Evolutionary conservation across 2,888 invertebrate species (phyloP).

Genomic region (Drosophila peninsularis): DNA sequence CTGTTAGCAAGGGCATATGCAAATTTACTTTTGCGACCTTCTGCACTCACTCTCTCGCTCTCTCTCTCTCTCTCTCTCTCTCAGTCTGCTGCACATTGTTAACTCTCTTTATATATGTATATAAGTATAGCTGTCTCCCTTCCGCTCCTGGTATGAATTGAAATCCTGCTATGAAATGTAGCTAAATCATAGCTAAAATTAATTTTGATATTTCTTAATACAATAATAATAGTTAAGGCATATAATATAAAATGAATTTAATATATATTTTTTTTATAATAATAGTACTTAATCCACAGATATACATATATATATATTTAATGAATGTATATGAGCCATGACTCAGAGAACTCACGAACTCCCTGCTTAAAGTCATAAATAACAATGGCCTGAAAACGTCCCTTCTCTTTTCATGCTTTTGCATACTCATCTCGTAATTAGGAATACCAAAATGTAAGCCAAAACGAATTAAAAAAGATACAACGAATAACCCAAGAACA

Average conservation of each 20-base stretch:
- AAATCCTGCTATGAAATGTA: neutral
- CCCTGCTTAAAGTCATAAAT: slow-evolving; percentile 13
- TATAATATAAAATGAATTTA: no score
- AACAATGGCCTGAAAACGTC: slow-evolving; percentile 42
- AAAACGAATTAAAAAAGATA: slow-evolving; percentile 22
- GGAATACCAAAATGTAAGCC: slow-evolving; percentile 29
- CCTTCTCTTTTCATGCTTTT: slow-evolving; percentile 38
- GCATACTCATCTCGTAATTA: slow-evolving; percentile 43
- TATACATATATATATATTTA: neutral
- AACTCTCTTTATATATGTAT: neutral
- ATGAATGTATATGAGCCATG: slow-evolving; percentile 3
- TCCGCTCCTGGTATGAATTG: neutral
- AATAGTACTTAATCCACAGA: slow-evolving; percentile 1
- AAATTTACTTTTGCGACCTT: slow-evolving; percentile 52
- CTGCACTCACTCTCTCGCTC: slow-evolving; percentile 21
- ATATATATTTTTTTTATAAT: neutral
- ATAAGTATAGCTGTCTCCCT: neutral
- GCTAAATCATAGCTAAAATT: neutral
- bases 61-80: neutral
- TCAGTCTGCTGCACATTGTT: neutral
- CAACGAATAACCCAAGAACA: slow-evolving; percentile 11
- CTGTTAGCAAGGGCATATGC: slow-evolving; percentile 65
- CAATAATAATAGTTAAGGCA: slow-evolving; percentile 2
- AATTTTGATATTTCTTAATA: no score
- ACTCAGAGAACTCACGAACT: slow-evolving; percentile 12